Evolutionary conservation across 2,113 vertebrate genomes (phyloP).

Genomic region (Romanogobio albipinnatus): DNA sequence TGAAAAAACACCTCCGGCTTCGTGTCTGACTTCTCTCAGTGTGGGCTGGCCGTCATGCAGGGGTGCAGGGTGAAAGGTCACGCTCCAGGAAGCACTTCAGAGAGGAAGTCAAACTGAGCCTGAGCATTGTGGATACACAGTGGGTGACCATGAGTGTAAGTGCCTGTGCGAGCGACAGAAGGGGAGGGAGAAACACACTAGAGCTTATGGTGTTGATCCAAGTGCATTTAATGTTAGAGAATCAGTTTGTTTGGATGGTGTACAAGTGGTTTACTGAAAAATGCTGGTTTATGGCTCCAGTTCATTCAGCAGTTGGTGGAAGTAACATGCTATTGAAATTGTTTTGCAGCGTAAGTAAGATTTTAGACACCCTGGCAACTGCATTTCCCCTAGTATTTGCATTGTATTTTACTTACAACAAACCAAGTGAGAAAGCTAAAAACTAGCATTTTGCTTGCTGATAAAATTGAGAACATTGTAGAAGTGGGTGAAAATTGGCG

Average conservation of each 20-base stretch:
- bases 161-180: neutral
- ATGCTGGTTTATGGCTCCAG: neutral
- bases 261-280: neutral
- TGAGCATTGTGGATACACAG: constrained; percentile 7
- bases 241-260: neutral
- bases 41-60: neutral
- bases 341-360: neutral
- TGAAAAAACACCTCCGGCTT: constrained; percentile 1
- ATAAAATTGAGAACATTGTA: constrained; percentile 74
- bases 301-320: neutral
- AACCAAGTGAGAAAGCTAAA: constrained; percentile 20
- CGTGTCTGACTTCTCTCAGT: constrained; percentile 16
- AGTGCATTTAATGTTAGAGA: neutral
- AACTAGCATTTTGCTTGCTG: constrained; percentile 51
- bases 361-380: neutral
- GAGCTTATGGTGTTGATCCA: constrained; percentile 51
- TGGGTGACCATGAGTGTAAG: constrained; percentile 21
- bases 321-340: constrained; percentile 8
- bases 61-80: constrained; percentile 38
- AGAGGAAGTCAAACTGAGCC: constrained; percentile 25
- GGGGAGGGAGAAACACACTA: neutral
- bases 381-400: neutral
- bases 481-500: constrained; percentile 66
- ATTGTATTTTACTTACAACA: neutral
- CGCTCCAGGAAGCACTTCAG: constrained; percentile 44